Percentiles rank a stretch among this genome's conserved stretches.
Evolutionary conservation across 2,797 vertebrate genomes (phyloP).

Genomic region (Sebastes oblongus): DNA sequence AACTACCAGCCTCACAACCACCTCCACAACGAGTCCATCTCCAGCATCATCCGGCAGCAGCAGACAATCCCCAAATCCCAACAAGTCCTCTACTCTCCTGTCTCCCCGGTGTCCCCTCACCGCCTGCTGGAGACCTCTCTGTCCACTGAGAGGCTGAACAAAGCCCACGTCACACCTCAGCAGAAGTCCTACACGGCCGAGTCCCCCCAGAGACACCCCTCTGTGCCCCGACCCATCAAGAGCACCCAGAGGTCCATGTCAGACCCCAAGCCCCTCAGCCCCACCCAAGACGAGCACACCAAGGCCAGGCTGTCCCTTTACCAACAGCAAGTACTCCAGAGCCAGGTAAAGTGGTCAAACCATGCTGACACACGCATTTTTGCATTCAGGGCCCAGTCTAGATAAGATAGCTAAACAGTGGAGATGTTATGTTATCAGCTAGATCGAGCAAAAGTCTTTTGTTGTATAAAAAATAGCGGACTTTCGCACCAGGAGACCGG

Average conservation of each 20-base stretch:
- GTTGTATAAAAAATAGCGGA: not conserved
- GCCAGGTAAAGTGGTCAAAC: slow-evolving; percentile 88
- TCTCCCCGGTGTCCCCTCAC: slow-evolving; percentile 95
- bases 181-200: slow-evolving; percentile 94
- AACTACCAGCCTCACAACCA: slow-evolving; percentile 93
- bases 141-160: slow-evolving; percentile 95
- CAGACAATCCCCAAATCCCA: slow-evolving; percentile 89
- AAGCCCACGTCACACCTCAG: slow-evolving; percentile 95
- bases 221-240: slow-evolving; percentile 95
- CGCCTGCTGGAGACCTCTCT: slow-evolving; percentile 93
- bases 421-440: not conserved
- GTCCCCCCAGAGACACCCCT: slow-evolving; percentile 90
- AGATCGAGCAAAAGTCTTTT: not conserved
- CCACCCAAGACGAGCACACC: slow-evolving; percentile 92
- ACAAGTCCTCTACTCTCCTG: slow-evolving; percentile 97
- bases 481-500: too few species aligned
- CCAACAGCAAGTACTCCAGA: slow-evolving; percentile 93
- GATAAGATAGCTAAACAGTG: not conserved
- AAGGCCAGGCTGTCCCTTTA: slow-evolving; percentile 95
- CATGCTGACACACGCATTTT: not conserved
- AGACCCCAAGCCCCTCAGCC: slow-evolving; percentile 97
- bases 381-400: not conserved
- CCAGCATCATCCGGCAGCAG: slow-evolving; percentile 93
- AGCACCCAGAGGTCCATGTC: slow-evolving; percentile 97
- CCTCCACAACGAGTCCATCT: slow-evolving; percentile 91